Conservation (phyloP, 37 sponge, comb jelly and placozoan genomes). For the Chondrosia reniformis region DNA sequence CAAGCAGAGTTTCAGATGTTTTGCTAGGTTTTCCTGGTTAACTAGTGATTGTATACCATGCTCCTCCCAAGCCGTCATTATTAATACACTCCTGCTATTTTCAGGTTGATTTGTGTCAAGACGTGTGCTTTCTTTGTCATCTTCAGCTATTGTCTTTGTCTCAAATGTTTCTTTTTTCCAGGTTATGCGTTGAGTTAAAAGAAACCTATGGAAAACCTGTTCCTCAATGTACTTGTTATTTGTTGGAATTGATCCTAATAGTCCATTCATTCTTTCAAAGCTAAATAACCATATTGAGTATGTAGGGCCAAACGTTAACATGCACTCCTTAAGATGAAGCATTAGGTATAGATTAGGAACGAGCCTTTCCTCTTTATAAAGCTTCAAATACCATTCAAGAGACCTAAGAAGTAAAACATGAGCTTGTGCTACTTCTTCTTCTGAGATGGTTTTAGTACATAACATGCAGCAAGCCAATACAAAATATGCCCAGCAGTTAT, state of each 20-base stretch:
- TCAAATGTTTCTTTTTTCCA: no score
- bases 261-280: constrained; percentile 61
- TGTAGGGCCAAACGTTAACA: constrained; percentile 47
- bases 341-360: constrained; percentile 49
- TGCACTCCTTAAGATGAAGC: constrained; percentile 39
- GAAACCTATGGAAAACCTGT: constrained; percentile 50
- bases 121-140: no score
- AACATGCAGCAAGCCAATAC: constrained; percentile 33
- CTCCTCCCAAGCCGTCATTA: no score
- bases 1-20: no score
- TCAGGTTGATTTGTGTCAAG: no score
- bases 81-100: no score
- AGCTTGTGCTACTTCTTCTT: no score
- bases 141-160: no score
- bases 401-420: constrained; percentile 17
- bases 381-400: neutral
- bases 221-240: constrained; percentile 38
- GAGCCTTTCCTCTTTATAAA: constrained; percentile 35
- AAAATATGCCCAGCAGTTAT: constrained; percentile 47
- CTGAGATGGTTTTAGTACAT: neutral
- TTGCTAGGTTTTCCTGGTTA: no score
- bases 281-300: constrained; percentile 61
- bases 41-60: no score
- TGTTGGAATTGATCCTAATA: constrained; percentile 39
- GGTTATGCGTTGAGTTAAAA: no score